These are phyloP conservation scores for Halisarca cf. caerulea DNA, from an alignment of 37 sponge, comb jelly and placozoan species.

Conservation along the genomic window DNA sequence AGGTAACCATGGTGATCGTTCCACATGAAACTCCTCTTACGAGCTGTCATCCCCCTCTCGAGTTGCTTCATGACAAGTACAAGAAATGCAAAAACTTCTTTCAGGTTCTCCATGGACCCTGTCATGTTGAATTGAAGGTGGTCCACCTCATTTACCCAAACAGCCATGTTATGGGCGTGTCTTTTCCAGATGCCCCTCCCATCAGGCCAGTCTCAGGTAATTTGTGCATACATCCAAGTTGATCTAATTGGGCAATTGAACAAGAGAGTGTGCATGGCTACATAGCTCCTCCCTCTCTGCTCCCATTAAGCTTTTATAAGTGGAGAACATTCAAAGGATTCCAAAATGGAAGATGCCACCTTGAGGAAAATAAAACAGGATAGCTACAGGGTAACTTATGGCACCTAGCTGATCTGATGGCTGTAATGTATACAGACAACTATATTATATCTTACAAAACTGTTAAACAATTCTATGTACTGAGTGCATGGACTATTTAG, in stretches of 20 bases:
- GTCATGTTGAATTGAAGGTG: slow-evolving; percentile 85
- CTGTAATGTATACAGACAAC: too few species aligned
- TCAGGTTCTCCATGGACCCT: slow-evolving; percentile 81
- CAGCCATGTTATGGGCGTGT: slow-evolving; percentile 66
- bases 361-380: too few species aligned
- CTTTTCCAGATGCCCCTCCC: slow-evolving; percentile 78
- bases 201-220: slow-evolving; percentile 76
- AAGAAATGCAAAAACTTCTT: slow-evolving; percentile 66
- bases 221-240: slow-evolving; percentile 51
- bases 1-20: slow-evolving; percentile 85
- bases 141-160: slow-evolving; percentile 93
- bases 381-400: too few species aligned
- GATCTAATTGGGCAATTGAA: slow-evolving; percentile 54
- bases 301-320: slow-evolving; percentile 67
- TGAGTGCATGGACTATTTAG: too few species aligned
- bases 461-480: too few species aligned
- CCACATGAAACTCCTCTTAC: slow-evolving; percentile 69
- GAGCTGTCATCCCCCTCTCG: slow-evolving; percentile 52
- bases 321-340: slow-evolving; percentile 57
- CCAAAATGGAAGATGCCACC: slow-evolving; percentile 39
- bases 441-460: too few species aligned
- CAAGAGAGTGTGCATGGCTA: slow-evolving; percentile 81
- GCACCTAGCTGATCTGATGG: too few species aligned
- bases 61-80: slow-evolving; percentile 56
- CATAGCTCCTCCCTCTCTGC: slow-evolving; percentile 69